Percentiles rank a stretch among this genome's conserved stretches.
phyloP scores from a whole-genome alignment of 2,888 invertebrate genomes.

The Conchocele bisecta region DNA sequence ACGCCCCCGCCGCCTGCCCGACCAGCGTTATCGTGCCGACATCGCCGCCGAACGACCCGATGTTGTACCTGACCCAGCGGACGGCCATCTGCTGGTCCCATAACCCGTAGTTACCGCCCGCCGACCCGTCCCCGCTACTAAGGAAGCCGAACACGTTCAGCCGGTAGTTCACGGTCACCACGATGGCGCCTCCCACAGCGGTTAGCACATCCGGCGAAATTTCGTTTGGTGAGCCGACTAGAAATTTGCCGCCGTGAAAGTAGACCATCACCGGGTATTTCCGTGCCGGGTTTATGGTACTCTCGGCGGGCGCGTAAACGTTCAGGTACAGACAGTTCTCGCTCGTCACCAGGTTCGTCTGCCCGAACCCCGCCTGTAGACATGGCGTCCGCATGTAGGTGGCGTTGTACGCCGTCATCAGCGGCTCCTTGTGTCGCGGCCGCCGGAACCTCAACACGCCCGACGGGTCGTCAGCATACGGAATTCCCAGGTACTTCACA shows the following conservation, averaged over 20 bases:
- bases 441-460: conserved; percentile 31
- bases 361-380: conserved; percentile 30
- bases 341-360: conserved; percentile 18
- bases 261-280: conserved; percentile 51
- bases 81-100: conserved; percentile 59
- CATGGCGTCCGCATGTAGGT: conserved; percentile 43
- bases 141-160: conserved; percentile 52
- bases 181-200: conserved; percentile 29
- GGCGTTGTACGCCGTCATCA: conserved; percentile 48
- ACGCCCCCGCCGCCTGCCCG: conserved; percentile 47
- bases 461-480: conserved; percentile 36
- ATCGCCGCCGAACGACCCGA: conserved; percentile 52
- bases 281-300: conserved; percentile 41
- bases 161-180: conserved; percentile 54
- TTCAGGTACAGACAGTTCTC: conserved; percentile 53
- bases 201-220: conserved; percentile 43
- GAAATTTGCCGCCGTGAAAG: conserved; percentile 52
- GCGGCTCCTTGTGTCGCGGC: conserved; percentile 14
- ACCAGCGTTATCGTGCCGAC: conserved; percentile 41
- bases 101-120: conserved; percentile 46
- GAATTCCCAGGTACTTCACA: conserved; percentile 46
- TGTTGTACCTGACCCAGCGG: conserved; percentile 49
- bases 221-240: conserved; percentile 32
- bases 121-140: conserved; percentile 29
- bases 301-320: conserved; percentile 49